Conservation (phyloP, 2,113 vertebrate species). For the Corvus moneduloides region DNA sequence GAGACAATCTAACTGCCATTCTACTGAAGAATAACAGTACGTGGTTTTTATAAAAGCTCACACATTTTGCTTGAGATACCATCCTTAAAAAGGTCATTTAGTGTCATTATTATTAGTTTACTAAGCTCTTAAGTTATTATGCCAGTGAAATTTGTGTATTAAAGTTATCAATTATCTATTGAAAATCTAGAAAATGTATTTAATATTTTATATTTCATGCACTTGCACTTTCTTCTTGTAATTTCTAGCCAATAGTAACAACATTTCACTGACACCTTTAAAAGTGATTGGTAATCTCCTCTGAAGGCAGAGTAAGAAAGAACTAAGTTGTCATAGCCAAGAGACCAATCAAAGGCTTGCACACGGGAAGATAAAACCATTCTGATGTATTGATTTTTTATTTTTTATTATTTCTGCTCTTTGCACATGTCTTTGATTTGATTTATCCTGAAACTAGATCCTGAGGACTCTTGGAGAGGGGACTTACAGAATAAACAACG, state of each 20-base stretch:
- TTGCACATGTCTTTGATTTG: neutral
- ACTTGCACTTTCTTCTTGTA: neutral
- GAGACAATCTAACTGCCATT: neutral
- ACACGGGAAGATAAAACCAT: neutral
- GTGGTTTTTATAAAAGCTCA: neutral
- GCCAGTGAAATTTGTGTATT: neutral
- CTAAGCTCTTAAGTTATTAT: neutral
- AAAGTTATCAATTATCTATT: neutral
- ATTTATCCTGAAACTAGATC: neutral
- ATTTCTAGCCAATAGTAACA: neutral
- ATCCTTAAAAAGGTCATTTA: neutral
- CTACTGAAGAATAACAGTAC: neutral
- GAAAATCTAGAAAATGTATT: neutral
- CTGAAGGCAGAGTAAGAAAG: neutral
- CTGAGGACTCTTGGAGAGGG: neutral
- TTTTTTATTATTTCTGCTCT: neutral
- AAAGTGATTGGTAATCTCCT: neutral
- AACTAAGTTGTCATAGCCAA: neutral
- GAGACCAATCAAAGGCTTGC: neutral
- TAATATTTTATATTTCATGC: neutral
- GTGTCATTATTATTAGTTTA: neutral
- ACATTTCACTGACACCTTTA: neutral
- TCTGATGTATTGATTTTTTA: neutral
- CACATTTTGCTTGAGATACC: neutral
- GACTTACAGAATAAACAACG: neutral